Conservation (phyloP, 2,888 invertebrate genomes). For the Ichneumoninae sp. region DNA sequence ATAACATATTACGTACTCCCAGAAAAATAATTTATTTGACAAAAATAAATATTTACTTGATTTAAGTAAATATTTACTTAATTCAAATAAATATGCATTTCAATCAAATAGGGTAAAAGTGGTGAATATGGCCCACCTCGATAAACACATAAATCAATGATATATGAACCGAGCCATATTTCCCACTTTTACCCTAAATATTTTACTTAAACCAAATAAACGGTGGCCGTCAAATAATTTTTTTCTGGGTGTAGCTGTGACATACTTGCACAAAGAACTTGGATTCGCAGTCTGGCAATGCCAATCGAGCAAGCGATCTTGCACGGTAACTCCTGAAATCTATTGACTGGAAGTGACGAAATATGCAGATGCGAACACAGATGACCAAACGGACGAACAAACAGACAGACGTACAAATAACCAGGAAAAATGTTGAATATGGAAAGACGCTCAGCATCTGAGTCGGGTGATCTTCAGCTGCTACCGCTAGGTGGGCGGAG, state of each 20-base stretch:
- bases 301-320: slow-evolving; percentile 29
- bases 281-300: background rate
- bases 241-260: background rate
- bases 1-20: background rate
- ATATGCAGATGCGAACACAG: background rate
- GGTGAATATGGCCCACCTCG: no score
- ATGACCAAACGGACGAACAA: background rate
- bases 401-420: background rate
- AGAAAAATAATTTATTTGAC: no score
- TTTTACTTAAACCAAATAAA: no score
- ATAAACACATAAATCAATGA: no score
- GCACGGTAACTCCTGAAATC: slow-evolving; percentile 31
- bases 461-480: slow-evolving; percentile 27
- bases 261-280: background rate
- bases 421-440: slow-evolving; percentile 24
- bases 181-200: no score
- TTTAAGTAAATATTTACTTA: no score
- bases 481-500: slow-evolving; percentile 19
- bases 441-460: slow-evolving; percentile 52
- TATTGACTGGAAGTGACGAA: slow-evolving; percentile 29
- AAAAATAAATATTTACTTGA: no score
- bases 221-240: no score
- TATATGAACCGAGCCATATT: no score
- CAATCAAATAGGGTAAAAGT: no score
- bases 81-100: no score